These are phyloP conservation scores for Drosophila phalerata DNA, from an alignment of 2,888 invertebrate genomes.

Conservation along the genomic window DNA sequence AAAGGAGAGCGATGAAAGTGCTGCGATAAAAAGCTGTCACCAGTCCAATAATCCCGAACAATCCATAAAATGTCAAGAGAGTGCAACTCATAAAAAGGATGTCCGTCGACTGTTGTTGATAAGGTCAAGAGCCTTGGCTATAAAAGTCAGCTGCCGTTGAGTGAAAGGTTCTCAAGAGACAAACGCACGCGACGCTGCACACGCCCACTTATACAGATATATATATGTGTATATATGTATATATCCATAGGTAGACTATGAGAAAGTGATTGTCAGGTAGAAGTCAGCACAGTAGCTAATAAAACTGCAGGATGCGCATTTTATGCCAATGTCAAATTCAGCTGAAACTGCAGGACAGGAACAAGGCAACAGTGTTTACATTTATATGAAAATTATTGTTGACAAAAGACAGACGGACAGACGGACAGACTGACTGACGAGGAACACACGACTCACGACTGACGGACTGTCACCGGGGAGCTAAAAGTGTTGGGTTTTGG, in stretches of 20 bases:
- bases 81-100: conserved; percentile 63
- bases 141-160: conserved; percentile 70
- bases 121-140: conserved; percentile 73
- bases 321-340: conserved; percentile 23
- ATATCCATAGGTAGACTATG: background rate
- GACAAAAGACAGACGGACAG: conserved; percentile 36
- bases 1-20: conserved; percentile 60
- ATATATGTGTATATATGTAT: conserved; percentile 9
- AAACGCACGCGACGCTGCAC: conserved; percentile 60
- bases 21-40: conserved; percentile 78
- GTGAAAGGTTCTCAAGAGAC: conserved; percentile 39
- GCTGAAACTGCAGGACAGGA: conserved; percentile 62
- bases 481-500: conserved; percentile 45
- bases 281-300: conserved; percentile 32
- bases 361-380: conserved; percentile 61
- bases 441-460: conserved; percentile 9
- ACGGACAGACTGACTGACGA: conserved; percentile 6
- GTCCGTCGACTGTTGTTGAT: conserved; percentile 53
- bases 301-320: conserved; percentile 48
- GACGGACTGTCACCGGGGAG: conserved; percentile 47
- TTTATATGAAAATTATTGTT: conserved; percentile 66
- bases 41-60: conserved; percentile 48
- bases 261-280: conserved; percentile 43
- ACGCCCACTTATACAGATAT: conserved; percentile 55
- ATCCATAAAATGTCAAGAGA: conserved; percentile 75